Evolutionary conservation across 2,888 invertebrate genomes (phyloP).

Genomic region (Pseudolycoriella hygida): DNA sequence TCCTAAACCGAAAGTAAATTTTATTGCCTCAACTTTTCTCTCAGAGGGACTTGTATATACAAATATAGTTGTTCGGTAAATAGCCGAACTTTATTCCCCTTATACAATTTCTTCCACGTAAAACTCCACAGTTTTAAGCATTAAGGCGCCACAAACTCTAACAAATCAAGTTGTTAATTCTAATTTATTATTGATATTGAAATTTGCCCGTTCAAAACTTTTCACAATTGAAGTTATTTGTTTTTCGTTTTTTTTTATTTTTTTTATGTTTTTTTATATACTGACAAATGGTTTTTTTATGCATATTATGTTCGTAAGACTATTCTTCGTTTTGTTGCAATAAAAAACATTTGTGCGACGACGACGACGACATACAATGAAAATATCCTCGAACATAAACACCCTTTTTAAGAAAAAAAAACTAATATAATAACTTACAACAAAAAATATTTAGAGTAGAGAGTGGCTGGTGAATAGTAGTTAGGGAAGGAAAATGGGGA

Average conservation of each 20-base stretch:
- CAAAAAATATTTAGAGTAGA: no score
- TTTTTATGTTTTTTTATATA: constrained; percentile 1
- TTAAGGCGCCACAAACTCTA: constrained; percentile 1
- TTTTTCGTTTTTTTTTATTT: neutral
- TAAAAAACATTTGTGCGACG: neutral
- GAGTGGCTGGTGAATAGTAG: no score
- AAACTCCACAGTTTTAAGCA: neutral
- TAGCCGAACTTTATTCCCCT: neutral
- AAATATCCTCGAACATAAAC: no score
- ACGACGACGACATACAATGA: no score
- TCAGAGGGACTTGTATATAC: neutral
- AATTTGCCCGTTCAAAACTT: neutral
- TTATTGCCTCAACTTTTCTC: no score
- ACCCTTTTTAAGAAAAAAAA: no score
- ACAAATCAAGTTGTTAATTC: constrained; percentile 3
- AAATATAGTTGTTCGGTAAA: no score
- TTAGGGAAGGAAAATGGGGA: no score
- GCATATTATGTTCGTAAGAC: neutral
- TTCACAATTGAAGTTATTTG: no score
- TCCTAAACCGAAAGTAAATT: no score
- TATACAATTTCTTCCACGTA: neutral
- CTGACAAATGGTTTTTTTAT: constrained; percentile 1
- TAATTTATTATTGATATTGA: constrained; percentile 3
- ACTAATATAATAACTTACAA: no score
- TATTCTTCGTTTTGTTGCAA: neutral